A percentile compares a stretch with the other conserved stretches of the same genome.
These are phyloP conservation scores for Idaea biselata DNA, from an alignment of 2,888 invertebrate species.

Conservation along the genomic window DNA sequence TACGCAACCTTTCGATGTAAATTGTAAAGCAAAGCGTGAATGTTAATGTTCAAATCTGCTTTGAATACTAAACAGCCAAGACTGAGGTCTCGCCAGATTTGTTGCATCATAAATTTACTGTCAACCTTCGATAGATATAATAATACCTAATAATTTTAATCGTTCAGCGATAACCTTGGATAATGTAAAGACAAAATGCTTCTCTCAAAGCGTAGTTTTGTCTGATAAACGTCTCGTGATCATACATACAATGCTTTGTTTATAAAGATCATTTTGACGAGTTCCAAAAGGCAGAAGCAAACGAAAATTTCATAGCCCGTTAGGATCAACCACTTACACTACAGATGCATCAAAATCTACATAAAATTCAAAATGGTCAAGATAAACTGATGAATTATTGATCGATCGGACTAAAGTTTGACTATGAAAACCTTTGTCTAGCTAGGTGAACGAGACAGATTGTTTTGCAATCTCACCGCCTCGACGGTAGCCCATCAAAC, in stretches of 20 bases:
- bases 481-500: constrained; percentile 57
- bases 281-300: not conserved
- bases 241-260: not conserved
- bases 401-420: constrained; percentile 23
- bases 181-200: constrained; percentile 4
- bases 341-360: not conserved
- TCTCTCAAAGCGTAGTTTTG: not conserved
- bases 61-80: constrained; percentile 34
- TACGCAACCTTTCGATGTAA: constrained; percentile 33
- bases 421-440: constrained; percentile 38
- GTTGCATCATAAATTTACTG: constrained; percentile 34
- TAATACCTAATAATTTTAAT: constrained; percentile 8
- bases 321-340: constrained; percentile 12
- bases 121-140: constrained; percentile 26
- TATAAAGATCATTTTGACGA: not conserved
- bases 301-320: not conserved
- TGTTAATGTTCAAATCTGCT: constrained; percentile 35
- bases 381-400: constrained; percentile 24
- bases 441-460: constrained; percentile 36
- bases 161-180: constrained; percentile 8
- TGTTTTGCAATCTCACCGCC: constrained; percentile 52
- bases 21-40: constrained; percentile 26
- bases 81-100: constrained; percentile 23
- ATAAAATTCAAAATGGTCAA: constrained; percentile 14
- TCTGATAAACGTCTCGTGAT: not conserved